Evolutionary conservation across 2,888 invertebrate species (phyloP), one percentile per base, ranked within the genome.

Genomic region (Polymixis lichenea): DNA sequence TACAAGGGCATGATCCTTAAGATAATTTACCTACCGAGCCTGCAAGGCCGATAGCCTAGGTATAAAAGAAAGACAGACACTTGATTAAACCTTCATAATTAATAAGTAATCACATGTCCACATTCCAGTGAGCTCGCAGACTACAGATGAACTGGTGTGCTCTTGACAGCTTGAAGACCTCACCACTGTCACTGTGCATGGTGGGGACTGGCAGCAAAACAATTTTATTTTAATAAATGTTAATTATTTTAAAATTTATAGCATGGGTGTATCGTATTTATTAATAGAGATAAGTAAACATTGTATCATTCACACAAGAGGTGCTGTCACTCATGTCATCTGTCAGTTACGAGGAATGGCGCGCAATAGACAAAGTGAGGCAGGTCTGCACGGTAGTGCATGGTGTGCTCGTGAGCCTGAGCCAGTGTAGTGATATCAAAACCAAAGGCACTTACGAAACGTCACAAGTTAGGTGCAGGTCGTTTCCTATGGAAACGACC

Each of bases 171-270:
- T 80, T 88, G 89, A 77, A 85, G 89, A 88, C 88, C 89, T 87
- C 86, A 84, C 87, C 88, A 89, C 89, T 95, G 91, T 90, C 90
- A 89, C 86, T 91, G 91, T 89, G 87, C 85, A 82, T 80, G 88
- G 86, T 83, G 75, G 15, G 93, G 92, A 95, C 83, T 73, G 93
- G 77, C 76, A 83, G 91, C 92, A 94, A 78, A 80, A 83, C 3
- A 76, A 78, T 51, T 67, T 19, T 58, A 28, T 58, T 28, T 32
- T 22, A 60, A 32, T 19, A 32, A 60, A 9, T 60, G 32, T 11
- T 2, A 25, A 15, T 58, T 28, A 58, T 13, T 25, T 6, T 15
- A 7, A 3, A 25, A 17, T 28, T 28, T 15, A 25, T 9, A 28
- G 58, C 19, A 58, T 9, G n/a, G n/a, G 19, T 46, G 43, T 11